Conservation (phyloP, 2,113 vertebrate genomes). For the Sinocyclocheilus anophthalmus region DNA sequence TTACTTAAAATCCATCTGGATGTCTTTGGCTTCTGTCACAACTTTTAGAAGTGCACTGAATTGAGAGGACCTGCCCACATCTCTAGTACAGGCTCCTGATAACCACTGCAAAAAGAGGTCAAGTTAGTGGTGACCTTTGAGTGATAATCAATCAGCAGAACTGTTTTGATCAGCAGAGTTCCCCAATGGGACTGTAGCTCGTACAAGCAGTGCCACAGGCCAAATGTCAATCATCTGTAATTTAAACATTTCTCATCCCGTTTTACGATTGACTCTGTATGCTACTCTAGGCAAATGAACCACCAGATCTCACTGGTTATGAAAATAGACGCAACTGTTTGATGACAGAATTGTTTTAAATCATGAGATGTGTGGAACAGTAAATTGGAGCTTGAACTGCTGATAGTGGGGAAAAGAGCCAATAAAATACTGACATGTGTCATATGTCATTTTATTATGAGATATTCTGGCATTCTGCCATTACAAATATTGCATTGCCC, state of each 20-base stretch:
- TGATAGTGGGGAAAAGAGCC: neutral
- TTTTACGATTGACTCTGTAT: neutral
- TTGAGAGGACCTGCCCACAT: neutral
- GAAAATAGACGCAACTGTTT: neutral
- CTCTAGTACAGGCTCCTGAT: neutral
- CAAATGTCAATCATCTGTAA: conserved; percentile 10
- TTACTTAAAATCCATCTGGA: no score
- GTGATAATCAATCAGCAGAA: neutral
- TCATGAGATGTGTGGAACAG: neutral
- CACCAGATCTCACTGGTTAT: neutral
- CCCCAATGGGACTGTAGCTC: neutral
- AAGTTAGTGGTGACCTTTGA: neutral
- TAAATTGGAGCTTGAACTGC: neutral
- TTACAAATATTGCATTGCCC: neutral
- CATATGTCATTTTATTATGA: neutral
- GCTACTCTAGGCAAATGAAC: neutral
- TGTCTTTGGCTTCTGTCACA: no score
- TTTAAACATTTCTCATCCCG: neutral
- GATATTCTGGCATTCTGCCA: neutral
- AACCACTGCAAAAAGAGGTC: neutral
- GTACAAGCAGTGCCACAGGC: neutral
- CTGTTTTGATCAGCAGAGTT: neutral
- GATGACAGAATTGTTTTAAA: neutral
- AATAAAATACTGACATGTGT: neutral
- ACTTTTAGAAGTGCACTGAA: neutral